These are phyloP conservation scores for Mellilla xanthometata DNA, from an alignment of 2,888 invertebrate genomes.

Conservation along the genomic window DNA sequence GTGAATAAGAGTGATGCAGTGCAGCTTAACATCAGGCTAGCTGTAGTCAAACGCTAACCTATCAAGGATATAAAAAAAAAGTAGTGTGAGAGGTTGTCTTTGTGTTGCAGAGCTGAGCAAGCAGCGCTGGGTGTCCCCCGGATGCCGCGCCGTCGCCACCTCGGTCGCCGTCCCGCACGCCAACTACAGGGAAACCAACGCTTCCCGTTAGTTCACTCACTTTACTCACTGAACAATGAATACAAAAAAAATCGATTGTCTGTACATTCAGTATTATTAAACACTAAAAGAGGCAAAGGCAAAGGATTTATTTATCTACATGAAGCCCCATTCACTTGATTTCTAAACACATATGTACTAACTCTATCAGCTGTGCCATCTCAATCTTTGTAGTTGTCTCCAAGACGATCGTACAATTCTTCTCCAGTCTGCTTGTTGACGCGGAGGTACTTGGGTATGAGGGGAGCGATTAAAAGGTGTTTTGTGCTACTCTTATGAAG, in stretches of 20 bases:
- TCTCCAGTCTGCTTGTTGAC: slow-evolving; percentile 85
- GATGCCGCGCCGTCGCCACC: slow-evolving; percentile 8
- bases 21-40: too few species aligned
- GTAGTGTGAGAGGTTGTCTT: too few species aligned
- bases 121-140: slow-evolving; percentile 20
- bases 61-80: too few species aligned
- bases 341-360: slow-evolving; percentile 52
- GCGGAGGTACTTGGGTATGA: slow-evolving; percentile 88
- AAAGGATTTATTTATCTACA: slow-evolving; percentile 71
- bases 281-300: too few species aligned
- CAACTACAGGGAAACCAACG: slow-evolving; percentile 50
- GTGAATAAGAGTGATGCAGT: too few species aligned
- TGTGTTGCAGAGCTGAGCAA: slow-evolving; percentile 3
- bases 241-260: too few species aligned
- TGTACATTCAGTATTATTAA: too few species aligned
- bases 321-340: slow-evolving; percentile 67
- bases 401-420: slow-evolving; percentile 73
- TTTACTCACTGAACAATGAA: neutral
- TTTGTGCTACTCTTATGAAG: too few species aligned
- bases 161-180: slow-evolving; percentile 26
- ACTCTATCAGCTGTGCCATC: slow-evolving; percentile 7
- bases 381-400: slow-evolving; percentile 66
- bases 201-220: slow-evolving; percentile 52
- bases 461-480: too few species aligned
- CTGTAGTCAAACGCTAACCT: too few species aligned